Base-by-base conservation (phyloP, 1,140 invertebrate genomes). In the Pachypeltis micranthus region DNA sequence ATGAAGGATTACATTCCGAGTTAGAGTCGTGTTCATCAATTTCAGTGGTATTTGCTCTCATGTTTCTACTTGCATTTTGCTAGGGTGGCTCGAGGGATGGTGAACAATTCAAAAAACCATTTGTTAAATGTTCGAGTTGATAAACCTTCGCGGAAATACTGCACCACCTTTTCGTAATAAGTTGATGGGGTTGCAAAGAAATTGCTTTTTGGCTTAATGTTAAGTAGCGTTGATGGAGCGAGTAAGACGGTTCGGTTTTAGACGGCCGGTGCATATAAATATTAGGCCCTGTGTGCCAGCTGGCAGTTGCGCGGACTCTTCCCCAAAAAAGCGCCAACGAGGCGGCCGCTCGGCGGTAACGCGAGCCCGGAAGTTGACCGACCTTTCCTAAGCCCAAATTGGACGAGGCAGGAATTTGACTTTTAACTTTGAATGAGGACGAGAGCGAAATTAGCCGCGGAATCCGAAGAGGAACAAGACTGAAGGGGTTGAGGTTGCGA, bases 181-280 rank as follows among this genome's bases (percentile, higher is more conserved):
- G n/a, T n/a, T n/a, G n/a, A n/a, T n/a, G n/a, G n/a, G n/a, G n/a
- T n/a, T n/a, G n/a, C n/a, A n/a, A n/a, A n/a, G n/a, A n/a, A n/a
- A n/a, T n/a, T 39, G 7, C 7, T 39, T 39, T 39, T 39, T 39
- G 7, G n/a, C 34, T n/a, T n/a, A n/a, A 51, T 10, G 47, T 51
- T 10, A 51, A 51, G 21, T 51, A 21, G 12, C 12, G 12, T 51
- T 51, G 47, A 21, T 21, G 47, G 47, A 51, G 19, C 21, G 47
- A 3, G 19, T 16, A 21, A 51, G 23, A 21, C 23, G 47, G 47
- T 21, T 16, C 47, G 23, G 47, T 51, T 10, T 16, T 51, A 51
- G 47, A 21, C 12, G 47, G 47, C n/a, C n/a, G 47, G 47, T 51
- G 47, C 47, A 51, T 51, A 51, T 51, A 51, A 51, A 51, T 51